Evolutionary conservation across 2,888 invertebrate species (phyloP), one percentile per base, ranked within the genome.

Genomic region (Sicus ferrugineus): DNA sequence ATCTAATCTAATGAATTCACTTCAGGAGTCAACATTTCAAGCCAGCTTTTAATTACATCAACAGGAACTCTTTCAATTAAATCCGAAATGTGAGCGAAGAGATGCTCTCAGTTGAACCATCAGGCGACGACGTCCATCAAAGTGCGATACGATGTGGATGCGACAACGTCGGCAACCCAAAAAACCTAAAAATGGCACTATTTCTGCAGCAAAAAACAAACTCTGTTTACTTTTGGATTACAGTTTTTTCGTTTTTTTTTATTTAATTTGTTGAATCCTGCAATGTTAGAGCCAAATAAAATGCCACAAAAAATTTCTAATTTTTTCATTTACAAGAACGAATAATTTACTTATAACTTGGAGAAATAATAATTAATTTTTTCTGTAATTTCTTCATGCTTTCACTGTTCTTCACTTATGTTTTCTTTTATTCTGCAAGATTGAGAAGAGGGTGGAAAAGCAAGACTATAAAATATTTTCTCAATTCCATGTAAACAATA

Each of bases 121-220:
- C 23, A 38, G 21, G 26, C 54, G 71, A 75, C 74, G 70, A 54
- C 19, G 58, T 31, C 9, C 7, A 21, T 11, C 6, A 28, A 26
- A 11, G 21, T 21, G 59, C 59, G 59, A n/a, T 34, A 6, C 3
- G 59, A 34, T 9, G 1, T n/a, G 19, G 16, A 31, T 21, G 58
- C n/a, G 58, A 31, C 31, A 31, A 58, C 54, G 54, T 26, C 69
- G 72, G 74, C 77, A 77, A 77, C 77, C 77, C 76, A 77, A 77
- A 77, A 77, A 77, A 77, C 77, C 77, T 77, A 77, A 77, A 77
- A 77, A 77, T 77, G 75, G 77, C 75, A 75, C 74, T 77, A 77
- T 77, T 77, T 77, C 75, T 75, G 74, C 28, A 61, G 19, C 31
- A 34, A 11, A 28, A 26, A 46, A 26, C 11, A 28, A 3, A 14